phyloP scores from a whole-genome alignment of 2,888 invertebrate species.

The Protonemura montana region DNA sequence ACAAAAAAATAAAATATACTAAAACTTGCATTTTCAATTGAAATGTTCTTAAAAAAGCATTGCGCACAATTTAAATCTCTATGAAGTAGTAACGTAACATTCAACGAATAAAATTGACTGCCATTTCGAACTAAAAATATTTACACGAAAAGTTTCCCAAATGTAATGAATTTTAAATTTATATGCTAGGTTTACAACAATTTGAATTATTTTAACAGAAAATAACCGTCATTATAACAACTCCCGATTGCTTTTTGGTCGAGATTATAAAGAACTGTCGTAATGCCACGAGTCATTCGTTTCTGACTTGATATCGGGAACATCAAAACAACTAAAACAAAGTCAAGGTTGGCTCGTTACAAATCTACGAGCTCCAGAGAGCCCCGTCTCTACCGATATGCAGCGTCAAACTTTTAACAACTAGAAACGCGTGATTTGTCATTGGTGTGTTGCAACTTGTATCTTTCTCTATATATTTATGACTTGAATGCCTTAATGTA shows the following conservation, averaged over 20 bases:
- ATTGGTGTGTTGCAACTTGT: not conserved
- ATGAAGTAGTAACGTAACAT: slow-evolving; percentile 7
- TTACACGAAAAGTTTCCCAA: not conserved
- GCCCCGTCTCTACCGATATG: not conserved
- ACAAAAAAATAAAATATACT: not conserved
- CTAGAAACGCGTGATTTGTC: not conserved
- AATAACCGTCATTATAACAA: not conserved
- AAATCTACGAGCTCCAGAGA: not conserved
- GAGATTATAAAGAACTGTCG: not conserved
- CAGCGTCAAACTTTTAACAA: not conserved
- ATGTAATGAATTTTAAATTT: not conserved
- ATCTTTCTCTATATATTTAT: not conserved
- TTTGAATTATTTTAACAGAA: not conserved
- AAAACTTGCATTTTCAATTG: not conserved
- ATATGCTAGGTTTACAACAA: not conserved
- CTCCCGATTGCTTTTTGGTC: not conserved
- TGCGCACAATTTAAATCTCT: not conserved
- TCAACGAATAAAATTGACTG: not conserved
- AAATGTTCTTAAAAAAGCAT: not conserved
- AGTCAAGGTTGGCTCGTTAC: not conserved
- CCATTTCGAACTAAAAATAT: not conserved
- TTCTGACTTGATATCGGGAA: not conserved
- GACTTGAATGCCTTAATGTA: not conserved
- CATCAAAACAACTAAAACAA: not conserved
- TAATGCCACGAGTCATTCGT: not conserved